Evolutionary conservation across 2,113 vertebrate species (phyloP).

Genomic region (Cranoglanis bouderius): DNA sequence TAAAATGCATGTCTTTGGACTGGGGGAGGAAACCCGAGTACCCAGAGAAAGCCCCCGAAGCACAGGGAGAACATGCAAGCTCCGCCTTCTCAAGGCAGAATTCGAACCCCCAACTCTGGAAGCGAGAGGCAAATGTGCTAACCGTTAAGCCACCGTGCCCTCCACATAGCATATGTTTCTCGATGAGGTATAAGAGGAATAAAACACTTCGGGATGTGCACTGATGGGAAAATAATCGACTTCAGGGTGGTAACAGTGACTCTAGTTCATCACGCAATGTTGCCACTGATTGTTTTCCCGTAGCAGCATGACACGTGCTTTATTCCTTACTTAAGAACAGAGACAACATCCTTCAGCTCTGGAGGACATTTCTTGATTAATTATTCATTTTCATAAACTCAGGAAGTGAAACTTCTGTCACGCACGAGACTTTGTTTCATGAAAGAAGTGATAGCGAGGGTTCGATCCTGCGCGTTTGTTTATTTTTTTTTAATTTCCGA

Average conservation of each 20-base stretch:
- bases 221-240: neutral
- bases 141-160: no score
- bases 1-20: no score
- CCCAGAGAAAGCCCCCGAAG: no score
- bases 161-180: no score
- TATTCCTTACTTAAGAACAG: neutral
- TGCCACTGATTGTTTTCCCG: neutral
- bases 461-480: neutral
- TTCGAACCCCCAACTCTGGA: no score
- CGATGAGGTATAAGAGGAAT: neutral
- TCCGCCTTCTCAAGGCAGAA: no score
- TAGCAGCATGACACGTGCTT: neutral
- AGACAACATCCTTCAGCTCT: constrained; percentile 26
- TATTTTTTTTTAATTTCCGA: constrained; percentile 41
- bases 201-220: neutral
- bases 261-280: neutral
- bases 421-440: neutral
- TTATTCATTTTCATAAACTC: neutral
- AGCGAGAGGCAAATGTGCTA: no score
- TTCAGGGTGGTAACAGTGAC: neutral
- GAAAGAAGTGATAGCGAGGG: neutral
- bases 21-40: no score
- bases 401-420: no score
- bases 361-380: constrained; percentile 45
- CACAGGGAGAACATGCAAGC: no score